Percentiles rank a stretch among this genome's conserved stretches.
phyloP scores from a whole-genome alignment of 2,888 invertebrate genomes.

The Melieria picta region DNA sequence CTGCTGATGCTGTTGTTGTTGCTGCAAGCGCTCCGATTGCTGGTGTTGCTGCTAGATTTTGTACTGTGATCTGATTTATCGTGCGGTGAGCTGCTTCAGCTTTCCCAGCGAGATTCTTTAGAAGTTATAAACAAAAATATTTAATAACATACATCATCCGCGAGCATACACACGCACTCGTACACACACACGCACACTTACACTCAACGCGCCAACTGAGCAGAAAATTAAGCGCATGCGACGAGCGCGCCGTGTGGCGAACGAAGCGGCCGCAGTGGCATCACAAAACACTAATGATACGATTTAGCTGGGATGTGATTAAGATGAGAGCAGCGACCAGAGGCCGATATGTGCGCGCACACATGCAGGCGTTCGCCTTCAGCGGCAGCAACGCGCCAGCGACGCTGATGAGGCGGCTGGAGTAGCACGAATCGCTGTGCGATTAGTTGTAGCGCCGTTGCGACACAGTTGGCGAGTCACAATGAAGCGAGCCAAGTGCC shows the following conservation, averaged over 20 bases:
- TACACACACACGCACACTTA: not conserved
- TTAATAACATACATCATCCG: conserved; percentile 34
- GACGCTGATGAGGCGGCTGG: not conserved
- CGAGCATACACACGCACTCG: conserved; percentile 2
- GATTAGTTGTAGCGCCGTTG: conserved; percentile 2
- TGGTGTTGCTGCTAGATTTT: too few species aligned
- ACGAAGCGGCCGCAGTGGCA: conserved; percentile 40
- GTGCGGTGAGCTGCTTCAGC: not conserved
- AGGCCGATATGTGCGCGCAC: conserved; percentile 5
- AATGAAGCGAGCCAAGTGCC: not conserved
- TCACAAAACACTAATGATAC: conserved; percentile 59
- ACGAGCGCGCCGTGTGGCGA: too few species aligned
- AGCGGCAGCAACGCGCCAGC: too few species aligned
- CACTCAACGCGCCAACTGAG: not conserved
- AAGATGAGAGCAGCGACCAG: conserved; percentile 22
- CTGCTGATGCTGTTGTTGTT: too few species aligned
- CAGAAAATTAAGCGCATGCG: too few species aligned
- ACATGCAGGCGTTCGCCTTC: not conserved
- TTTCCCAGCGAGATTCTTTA: conserved; percentile 16
- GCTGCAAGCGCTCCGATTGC: too few species aligned
- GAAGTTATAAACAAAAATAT: conserved; percentile 33
- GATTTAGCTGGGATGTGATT: conserved; percentile 54
- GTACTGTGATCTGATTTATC: too few species aligned
- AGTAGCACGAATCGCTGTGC: not conserved
- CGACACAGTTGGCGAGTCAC: not conserved